Evolutionary conservation across 2,797 vertebrate genomes (phyloP).

Genomic region (Sparus aurata): DNA sequence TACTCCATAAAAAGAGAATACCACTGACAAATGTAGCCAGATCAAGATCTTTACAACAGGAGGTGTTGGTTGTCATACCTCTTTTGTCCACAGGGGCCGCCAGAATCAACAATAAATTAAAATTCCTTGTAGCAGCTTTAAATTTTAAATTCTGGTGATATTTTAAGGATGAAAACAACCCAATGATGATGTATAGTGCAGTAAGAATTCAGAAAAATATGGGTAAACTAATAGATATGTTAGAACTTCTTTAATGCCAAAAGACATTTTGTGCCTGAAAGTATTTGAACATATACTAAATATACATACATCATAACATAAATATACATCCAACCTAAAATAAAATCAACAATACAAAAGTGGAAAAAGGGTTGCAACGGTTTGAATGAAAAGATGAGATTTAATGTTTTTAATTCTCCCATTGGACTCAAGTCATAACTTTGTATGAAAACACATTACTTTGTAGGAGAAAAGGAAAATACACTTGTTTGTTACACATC

Average conservation of each 20-base stretch:
- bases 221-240: neutral
- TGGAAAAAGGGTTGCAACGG: neutral
- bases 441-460: slow-evolving; percentile 13
- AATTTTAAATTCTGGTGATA: neutral
- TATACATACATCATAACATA: no score
- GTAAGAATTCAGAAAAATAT: neutral
- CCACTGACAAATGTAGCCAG: no score
- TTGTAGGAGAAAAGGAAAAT: slow-evolving; percentile 13
- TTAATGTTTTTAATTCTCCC: neutral
- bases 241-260: neutral
- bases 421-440: neutral
- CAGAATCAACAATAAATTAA: no score
- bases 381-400: neutral
- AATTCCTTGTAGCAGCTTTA: no score
- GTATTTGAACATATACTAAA: no score
- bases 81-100: no score
- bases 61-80: no score
- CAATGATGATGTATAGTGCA: no score
- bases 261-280: slow-evolving; percentile 1
- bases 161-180: neutral
- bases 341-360: neutral
- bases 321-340: no score
- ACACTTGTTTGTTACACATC: slow-evolving; percentile 1
- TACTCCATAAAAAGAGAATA: no score
- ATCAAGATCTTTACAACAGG: no score